phyloP scores from a whole-genome alignment of 2,113 vertebrate genomes.

The Hemiprocne comata region DNA sequence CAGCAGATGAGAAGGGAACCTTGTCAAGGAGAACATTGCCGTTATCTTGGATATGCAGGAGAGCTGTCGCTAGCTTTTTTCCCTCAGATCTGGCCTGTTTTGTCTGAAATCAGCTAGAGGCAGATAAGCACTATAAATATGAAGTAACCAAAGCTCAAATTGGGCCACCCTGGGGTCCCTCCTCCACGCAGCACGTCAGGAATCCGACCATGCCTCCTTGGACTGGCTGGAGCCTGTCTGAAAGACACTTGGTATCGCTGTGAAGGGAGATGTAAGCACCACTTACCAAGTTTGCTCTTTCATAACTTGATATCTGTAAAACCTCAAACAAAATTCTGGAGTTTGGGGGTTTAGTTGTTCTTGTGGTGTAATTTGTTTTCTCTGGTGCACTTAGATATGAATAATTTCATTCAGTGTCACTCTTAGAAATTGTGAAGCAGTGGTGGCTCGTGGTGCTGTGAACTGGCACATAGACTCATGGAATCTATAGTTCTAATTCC shows the following conservation, averaged over 20 bases:
- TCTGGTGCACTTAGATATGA: not conserved
- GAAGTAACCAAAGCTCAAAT: rapidly evolving
- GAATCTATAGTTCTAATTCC: no score
- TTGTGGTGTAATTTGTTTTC: not conserved
- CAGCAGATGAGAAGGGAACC: not conserved
- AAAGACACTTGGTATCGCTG: not conserved
- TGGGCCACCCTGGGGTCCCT: not conserved
- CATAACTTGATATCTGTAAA: not conserved
- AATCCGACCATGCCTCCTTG: no score
- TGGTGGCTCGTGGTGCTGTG: rapidly evolving
- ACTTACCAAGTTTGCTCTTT: not conserved
- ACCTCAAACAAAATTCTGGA: not conserved
- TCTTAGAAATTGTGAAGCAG: not conserved
- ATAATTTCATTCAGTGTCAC: rapidly evolving
- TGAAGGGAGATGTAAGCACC: not conserved
- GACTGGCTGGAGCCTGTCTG: not conserved
- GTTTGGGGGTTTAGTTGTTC: not conserved
- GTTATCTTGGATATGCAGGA: not conserved
- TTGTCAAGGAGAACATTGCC: not conserved
- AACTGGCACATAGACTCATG: not conserved
- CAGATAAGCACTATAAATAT: rapidly evolving
- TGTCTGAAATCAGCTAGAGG: not conserved
- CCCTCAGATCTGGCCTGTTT: not conserved
- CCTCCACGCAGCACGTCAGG: not conserved
- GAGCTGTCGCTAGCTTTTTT: not conserved